A percentile compares a stretch with the other conserved stretches of the same genome.
Conservation (phyloP, 2,888 invertebrate genomes). For the Copidosoma aretas region DNA sequence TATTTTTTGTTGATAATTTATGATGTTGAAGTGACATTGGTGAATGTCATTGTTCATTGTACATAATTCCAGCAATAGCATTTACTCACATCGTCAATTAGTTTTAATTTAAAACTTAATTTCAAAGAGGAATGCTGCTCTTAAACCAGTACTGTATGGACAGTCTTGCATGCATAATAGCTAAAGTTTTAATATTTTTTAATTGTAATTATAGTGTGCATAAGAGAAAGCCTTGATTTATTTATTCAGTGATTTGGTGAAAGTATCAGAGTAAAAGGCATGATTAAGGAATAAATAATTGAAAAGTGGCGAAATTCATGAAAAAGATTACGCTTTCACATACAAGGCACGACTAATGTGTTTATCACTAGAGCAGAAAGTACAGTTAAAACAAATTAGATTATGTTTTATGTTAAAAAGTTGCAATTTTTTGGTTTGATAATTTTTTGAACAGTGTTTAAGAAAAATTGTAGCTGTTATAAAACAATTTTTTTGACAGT, state of each 20-base stretch:
- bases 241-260: slow-evolving; percentile 27
- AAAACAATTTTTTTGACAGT: too few species aligned
- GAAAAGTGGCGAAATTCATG: too few species aligned
- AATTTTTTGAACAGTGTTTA: too few species aligned
- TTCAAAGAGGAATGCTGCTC: slow-evolving; percentile 14
- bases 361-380: too few species aligned
- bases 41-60: slow-evolving; percentile 11
- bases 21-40: neutral
- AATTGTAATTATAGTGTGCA: slow-evolving; percentile 21
- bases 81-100: slow-evolving; percentile 28
- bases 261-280: slow-evolving; percentile 26
- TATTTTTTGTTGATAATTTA: slow-evolving; percentile 14
- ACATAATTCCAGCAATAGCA: slow-evolving; percentile 14
- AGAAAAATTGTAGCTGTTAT: too few species aligned
- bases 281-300: slow-evolving; percentile 8
- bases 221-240: slow-evolving; percentile 24
- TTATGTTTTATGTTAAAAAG: too few species aligned
- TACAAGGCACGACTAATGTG: too few species aligned
- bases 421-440: too few species aligned
- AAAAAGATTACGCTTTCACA: too few species aligned
- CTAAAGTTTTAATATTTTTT: slow-evolving; percentile 20
- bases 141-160: slow-evolving; percentile 20
- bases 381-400: too few species aligned
- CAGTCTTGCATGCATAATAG: slow-evolving; percentile 22
- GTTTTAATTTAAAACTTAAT: slow-evolving; percentile 22